Evolutionary conservation across 2,888 invertebrate genomes (phyloP), one percentile per base, ranked within the genome.

Genomic region (Platycheirus rosarum): DNA sequence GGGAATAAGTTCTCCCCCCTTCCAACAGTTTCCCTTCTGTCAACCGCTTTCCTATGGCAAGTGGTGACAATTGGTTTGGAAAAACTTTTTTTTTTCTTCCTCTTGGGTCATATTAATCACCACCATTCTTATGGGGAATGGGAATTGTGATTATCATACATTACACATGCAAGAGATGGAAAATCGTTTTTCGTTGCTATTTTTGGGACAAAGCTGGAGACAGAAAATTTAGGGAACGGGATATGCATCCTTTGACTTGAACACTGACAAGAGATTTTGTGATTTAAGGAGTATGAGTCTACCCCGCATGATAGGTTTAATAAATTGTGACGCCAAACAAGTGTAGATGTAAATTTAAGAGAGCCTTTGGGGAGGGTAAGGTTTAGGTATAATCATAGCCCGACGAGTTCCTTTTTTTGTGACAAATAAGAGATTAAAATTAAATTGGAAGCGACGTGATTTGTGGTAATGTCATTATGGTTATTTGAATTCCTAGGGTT

Each of bases 241-340:
- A 55, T 68, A 42, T 35, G 76, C 71, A 82, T 82, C 82, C 77
- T 77, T 82, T 82, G 66, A 77, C 55, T 57, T 49, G 55, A 51
- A 57, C 23, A 63, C 40, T 48, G 60, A 70, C 60, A 51, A 40
- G 8, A 9, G 18, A 48, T 9, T 4, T n/a, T 53, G 42, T 65
- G 55, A 46, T 63, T 62, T 53, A 13, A 20, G 62, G 14, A 37
- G 23, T 40, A 14, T n/a, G 35, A 60, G 57, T 76, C 26, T 57
- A 57, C 49, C 49, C 68, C 68, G n/a, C n/a, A 35, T 73, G 71
- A 82, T 68, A 66, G 35, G 82, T 68, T 70, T 82, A 77, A 82
- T 82, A 82, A 82, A 82, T 82, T 82, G 66, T 82, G 82, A 82
- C 82, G 49, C 82, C 82, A 77, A 60, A 82, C 82, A 82, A 82